phyloP scores from a whole-genome alignment of 2,113 vertebrate species.

The Heterotilapia buettikoferi region DNA sequence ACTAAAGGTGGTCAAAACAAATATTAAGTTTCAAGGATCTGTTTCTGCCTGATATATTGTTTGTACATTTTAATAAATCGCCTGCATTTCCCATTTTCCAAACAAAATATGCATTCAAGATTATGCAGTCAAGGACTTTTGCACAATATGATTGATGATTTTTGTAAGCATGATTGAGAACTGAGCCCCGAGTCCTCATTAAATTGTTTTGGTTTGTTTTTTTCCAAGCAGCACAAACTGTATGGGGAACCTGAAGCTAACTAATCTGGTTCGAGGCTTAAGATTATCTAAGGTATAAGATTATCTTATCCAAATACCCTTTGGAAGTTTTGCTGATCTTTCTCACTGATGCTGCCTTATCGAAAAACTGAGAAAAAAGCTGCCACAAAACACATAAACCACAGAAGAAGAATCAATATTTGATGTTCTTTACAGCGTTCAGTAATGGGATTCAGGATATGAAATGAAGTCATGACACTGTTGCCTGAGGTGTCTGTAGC shows the following conservation, averaged over 20 bases:
- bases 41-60: neutral
- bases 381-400: neutral
- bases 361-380: neutral
- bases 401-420: constrained; percentile 56
- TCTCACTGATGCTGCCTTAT: neutral
- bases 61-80: neutral
- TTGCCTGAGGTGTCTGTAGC: constrained; percentile 13
- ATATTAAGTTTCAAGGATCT: neutral
- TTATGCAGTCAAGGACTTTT: neutral
- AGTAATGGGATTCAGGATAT: constrained; percentile 50
- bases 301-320: neutral
- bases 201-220: neutral
- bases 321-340: neutral
- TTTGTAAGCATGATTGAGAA: neutral
- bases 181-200: neutral
- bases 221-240: neutral
- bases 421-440: constrained; percentile 52
- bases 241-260: neutral
- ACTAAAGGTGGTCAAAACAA: neutral
- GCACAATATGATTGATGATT: neutral
- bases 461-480: constrained; percentile 19
- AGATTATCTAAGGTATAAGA: neutral
- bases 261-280: neutral
- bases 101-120: neutral
- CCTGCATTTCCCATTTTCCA: neutral